Percentiles rank a stretch among this genome's conserved stretches.
Conservation (phyloP, 2,113 vertebrate species). For the Apistogramma diplotaenia region DNA sequence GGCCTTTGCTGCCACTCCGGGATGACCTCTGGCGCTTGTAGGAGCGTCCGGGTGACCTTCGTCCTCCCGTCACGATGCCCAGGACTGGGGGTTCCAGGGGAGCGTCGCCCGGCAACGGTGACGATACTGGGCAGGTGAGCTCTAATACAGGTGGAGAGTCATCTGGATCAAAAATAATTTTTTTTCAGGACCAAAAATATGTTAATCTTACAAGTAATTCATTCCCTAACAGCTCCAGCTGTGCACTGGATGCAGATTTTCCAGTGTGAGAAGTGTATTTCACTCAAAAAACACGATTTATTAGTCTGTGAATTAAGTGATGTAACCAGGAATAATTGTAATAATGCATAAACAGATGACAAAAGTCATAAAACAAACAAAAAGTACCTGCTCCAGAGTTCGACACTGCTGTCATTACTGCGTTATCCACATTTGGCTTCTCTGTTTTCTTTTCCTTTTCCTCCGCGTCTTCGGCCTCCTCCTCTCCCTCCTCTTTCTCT, state of each 20-base stretch:
- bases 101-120: constrained; percentile 86
- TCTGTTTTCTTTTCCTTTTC: constrained; percentile 41
- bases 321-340: not conserved
- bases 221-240: not conserved
- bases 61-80: constrained; percentile 84
- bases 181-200: not conserved
- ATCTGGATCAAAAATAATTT: constrained; percentile 69
- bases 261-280: not conserved
- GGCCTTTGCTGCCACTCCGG: constrained; percentile 79
- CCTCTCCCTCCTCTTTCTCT: constrained; percentile 52
- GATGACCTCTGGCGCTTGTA: constrained; percentile 81
- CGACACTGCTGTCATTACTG: constrained; percentile 42
- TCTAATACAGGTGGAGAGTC: constrained; percentile 88
- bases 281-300: not conserved
- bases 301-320: not conserved
- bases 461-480: constrained; percentile 27
- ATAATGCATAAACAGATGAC: not conserved
- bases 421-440: constrained; percentile 36
- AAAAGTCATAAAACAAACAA: not conserved
- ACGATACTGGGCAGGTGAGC: constrained; percentile 87
- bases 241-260: not conserved
- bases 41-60: constrained; percentile 77
- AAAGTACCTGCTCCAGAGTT: constrained; percentile 53
- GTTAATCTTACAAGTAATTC: not conserved
- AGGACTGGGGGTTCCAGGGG: constrained; percentile 88